phyloP scores from a whole-genome alignment of 2,797 vertebrate genomes.

The Bufotes viridis region DNA sequence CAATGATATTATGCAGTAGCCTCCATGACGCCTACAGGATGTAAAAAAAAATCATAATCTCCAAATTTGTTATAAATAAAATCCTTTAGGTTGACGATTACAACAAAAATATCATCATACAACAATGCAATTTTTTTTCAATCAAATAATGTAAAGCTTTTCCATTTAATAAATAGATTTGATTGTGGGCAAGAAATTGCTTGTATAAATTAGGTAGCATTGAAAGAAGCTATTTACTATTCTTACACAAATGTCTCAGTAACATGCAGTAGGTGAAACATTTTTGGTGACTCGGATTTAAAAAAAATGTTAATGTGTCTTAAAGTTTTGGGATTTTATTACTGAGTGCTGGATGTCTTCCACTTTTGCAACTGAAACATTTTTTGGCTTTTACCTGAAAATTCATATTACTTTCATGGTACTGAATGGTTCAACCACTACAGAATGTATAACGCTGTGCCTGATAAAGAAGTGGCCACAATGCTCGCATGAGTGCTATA shows the following conservation, averaged over 20 bases:
- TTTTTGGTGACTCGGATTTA: neutral
- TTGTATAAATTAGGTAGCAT: slow-evolving; percentile 33
- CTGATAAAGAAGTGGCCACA: too few species aligned
- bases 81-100: neutral
- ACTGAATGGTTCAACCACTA: too few species aligned
- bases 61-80: neutral
- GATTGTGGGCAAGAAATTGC: neutral
- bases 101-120: neutral
- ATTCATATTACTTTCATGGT: neutral
- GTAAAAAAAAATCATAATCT: neutral
- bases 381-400: neutral
- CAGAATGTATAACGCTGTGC: too few species aligned
- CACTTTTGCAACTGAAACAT: neutral
- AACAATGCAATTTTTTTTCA: neutral
- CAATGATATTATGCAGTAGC: neutral
- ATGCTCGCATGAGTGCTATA: too few species aligned
- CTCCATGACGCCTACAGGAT: neutral
- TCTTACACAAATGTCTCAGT: neutral
- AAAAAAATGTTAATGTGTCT: too few species aligned
- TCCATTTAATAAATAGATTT: neutral
- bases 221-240: neutral
- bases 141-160: slow-evolving; percentile 11
- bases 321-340: too few species aligned
- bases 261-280: neutral
- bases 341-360: too few species aligned